These are phyloP conservation scores for Leptobrachium leishanense DNA, from an alignment of 2,113 vertebrate genomes.

Conservation along the genomic window DNA sequence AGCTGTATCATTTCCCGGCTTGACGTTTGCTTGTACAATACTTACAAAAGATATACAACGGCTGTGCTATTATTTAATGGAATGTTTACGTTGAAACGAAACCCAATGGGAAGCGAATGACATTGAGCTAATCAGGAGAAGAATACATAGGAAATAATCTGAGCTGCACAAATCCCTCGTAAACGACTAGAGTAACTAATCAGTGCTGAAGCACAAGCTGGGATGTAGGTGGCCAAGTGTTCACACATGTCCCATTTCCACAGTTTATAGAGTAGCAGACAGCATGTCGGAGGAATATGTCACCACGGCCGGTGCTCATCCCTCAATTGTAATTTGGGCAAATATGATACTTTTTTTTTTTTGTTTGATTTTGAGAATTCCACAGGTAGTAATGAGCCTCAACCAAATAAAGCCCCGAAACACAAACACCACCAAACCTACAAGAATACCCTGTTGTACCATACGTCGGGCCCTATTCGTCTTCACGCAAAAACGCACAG, in stretches of 20 bases:
- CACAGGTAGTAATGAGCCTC: too few species aligned
- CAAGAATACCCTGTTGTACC: too few species aligned
- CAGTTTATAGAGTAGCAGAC: neutral
- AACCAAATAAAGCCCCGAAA: too few species aligned
- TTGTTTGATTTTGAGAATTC: too few species aligned
- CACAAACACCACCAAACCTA: too few species aligned
- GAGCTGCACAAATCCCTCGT: neutral
- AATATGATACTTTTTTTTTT: too few species aligned
- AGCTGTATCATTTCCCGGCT: conserved; percentile 11
- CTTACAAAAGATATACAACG: neutral
- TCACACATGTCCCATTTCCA: neutral
- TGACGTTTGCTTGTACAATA: conserved; percentile 23
- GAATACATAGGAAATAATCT: neutral
- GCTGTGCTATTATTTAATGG: neutral
- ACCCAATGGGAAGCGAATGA: neutral
- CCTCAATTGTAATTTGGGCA: too few species aligned
- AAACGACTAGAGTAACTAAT: neutral
- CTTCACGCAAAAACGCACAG: too few species aligned
- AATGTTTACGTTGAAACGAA: conserved; percentile 8
- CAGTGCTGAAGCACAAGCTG: neutral
- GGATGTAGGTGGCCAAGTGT: conserved; percentile 20
- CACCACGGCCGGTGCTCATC: too few species aligned
- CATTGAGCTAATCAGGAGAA: conserved; percentile 6
- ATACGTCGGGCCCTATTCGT: too few species aligned
- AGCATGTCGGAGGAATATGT: neutral